Evolutionary conservation across 2,797 vertebrate genomes (phyloP).

Genomic region (Cryptoblepharus egeriae): DNA sequence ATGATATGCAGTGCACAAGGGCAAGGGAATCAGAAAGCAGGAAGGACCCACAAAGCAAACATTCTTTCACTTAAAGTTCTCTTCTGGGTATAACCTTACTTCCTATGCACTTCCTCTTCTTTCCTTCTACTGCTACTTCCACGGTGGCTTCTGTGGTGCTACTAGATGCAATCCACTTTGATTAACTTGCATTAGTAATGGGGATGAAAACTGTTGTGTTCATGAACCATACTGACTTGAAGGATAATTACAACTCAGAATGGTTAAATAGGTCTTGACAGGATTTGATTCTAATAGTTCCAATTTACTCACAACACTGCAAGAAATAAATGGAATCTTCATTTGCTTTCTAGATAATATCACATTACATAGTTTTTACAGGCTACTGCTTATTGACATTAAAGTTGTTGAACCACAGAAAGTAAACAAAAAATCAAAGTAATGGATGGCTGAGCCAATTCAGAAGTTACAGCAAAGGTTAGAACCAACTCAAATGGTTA

Average conservation of each 20-base stretch:
- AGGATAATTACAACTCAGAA: conserved; percentile 16
- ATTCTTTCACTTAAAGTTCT: no score
- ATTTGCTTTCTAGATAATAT: conserved; percentile 3
- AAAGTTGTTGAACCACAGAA: neutral
- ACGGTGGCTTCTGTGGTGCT: no score
- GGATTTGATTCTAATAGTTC: neutral
- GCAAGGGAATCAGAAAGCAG: no score
- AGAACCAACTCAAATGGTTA: neutral
- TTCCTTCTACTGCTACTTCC: no score
- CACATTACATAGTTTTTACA: conserved; percentile 2
- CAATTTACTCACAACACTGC: neutral
- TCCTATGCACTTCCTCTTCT: no score
- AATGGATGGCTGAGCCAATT: neutral
- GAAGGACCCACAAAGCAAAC: no score
- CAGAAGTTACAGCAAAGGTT: neutral
- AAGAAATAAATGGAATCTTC: neutral
- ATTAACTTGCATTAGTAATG: neutral
- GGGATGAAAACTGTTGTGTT: conserved; percentile 19
- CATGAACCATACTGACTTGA: neutral
- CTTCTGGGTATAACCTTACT: no score
- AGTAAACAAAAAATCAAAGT: neutral
- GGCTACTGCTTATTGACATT: neutral
- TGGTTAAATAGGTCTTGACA: neutral
- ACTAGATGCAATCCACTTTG: neutral
- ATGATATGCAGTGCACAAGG: no score